Evolutionary conservation across 1,140 invertebrate species (phyloP), one percentile per base, ranked within the genome.

Genomic region (Drosophila varians): DNA sequence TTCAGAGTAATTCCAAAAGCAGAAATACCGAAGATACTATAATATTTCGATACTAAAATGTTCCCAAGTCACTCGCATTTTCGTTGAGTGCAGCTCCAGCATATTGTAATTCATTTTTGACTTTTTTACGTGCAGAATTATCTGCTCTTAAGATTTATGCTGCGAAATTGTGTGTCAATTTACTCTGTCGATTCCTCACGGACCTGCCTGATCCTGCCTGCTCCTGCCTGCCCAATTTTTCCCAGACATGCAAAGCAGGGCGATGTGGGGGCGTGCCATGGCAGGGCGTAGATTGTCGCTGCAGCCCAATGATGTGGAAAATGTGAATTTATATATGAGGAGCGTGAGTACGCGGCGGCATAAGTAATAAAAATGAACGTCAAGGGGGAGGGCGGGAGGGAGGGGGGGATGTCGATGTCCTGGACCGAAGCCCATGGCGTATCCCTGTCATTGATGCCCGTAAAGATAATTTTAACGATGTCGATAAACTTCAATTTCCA

Each of bases 401-500:
- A 23, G 56, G 53, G 51, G 26, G 40, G 12, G 23, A 9, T 18
- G 34, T 12, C 18, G 23, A 12, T 58, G 57, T 31, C 47, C 48
- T 40, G 58, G 61, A 49, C 70, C 64, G 60, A 43, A 60, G 43
- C 53, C 51, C 12, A 31, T 46, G 19, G 25, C 45, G 51, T 52
- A 72, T 72, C 60, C 66, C 65, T 48, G 54, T 56, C 72, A 54
- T 49, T 60, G 55, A 77, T 77, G 74, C 70, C 82, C 82, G 80
- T 86, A 76, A 86, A 86, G 80, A 86, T 86, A 87, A 86, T 86
- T 86, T 86, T 86, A 86, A 86, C 82, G 80, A 87, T 80, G 76
- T 87, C 80, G 80, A 86, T 86, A 86, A 86, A 86, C 80, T 86
- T 86, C 82, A 86, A 86, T 86, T 86, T 87, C 64, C 77, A 86